A percentile compares a stretch with the other conserved stretches of the same genome.
Conservation (phyloP, 2,888 invertebrate species). For the Rutpela maculata region DNA sequence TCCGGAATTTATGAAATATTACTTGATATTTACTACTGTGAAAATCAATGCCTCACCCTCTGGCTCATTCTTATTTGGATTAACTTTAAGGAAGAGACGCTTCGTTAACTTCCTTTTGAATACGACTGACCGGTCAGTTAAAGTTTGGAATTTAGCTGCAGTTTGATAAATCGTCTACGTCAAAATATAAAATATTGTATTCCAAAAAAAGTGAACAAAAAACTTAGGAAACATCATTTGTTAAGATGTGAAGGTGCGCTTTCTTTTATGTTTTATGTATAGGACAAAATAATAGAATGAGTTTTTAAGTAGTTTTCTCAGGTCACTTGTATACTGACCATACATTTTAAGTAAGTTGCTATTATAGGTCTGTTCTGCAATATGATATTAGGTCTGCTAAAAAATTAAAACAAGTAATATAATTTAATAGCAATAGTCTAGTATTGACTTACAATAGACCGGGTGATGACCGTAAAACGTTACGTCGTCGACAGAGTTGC, state of each 20-base stretch:
- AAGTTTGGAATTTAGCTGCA: constrained; percentile 5
- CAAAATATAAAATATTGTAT: constrained; percentile 19
- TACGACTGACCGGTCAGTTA: constrained; percentile 23
- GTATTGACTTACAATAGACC: too few relatives aligned
- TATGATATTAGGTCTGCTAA: too few relatives aligned
- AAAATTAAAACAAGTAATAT: too few relatives aligned
- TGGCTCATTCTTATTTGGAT: constrained; percentile 18
- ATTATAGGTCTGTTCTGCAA: too few relatives aligned
- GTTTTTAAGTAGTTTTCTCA: too few relatives aligned
- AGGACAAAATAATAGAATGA: neutral
- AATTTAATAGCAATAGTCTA: too few relatives aligned
- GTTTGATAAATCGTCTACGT: constrained; percentile 22
- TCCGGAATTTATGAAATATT: constrained; percentile 7
- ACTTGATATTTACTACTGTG: neutral
- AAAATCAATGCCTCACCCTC: constrained; percentile 21
- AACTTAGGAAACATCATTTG: constrained; percentile 12
- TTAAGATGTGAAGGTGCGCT: neutral
- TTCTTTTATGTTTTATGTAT: constrained; percentile 13
- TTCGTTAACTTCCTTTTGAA: constrained; percentile 26
- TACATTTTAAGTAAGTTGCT: too few relatives aligned
- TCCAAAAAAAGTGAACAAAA: neutral
- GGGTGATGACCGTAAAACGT: too few relatives aligned
- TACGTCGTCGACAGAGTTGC: too few relatives aligned
- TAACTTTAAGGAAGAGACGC: constrained; percentile 24
- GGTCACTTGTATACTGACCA: too few relatives aligned